Base-by-base conservation (phyloP, 2,113 vertebrate species). In the Physeter macrocephalus region DNA sequence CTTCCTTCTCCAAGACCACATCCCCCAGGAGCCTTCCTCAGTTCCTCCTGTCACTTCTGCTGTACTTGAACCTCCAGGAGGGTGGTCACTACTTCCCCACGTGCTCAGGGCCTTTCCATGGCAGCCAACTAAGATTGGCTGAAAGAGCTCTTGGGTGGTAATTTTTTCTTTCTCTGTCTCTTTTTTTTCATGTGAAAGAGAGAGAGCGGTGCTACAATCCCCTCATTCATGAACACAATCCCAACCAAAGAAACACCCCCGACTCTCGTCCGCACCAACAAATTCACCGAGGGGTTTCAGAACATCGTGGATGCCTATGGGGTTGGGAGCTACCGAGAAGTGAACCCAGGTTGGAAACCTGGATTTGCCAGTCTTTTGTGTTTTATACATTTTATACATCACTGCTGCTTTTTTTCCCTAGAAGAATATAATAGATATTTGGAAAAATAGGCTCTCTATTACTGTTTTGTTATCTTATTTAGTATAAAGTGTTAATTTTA, bases 301-400 rank as follows among this genome's bases (percentile, higher is more conserved):
- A 99, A 99, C 97, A 99, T 99, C 2, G 99, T 99, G 87, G 99
- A 99, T 6, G 99, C 99, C n/a, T 99, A 99, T 1, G 99, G 99
- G 23, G 99, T 99, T 29, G 99, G 99, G 39, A 99, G 72, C 97
- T 99, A 99, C 72, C 98, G 99, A 74, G 99, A 99, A 97, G 99
- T 99, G 57, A 99, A 99, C 98, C 99, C 99, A 98, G 99, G 99
- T 99, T 59, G 36, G 98, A 97, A 61, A 36, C 39, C 52, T 49
- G 36, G 8, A 0, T 59, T 54, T 3, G 27, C 12, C 0, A 6
- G 18, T 41, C 71, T 49, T 49, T n/a, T 11, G 6, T 4, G 9
- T 49, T 27, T 61, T 17, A 9, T 52, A 27, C 9, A 7, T n/a
- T 34, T 49, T 23, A 15, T n/a, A 34, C 13, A 9, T 21, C 36